Conservation (phyloP, 1,140 invertebrate genomes). For the Palaemon carinicauda region DNA sequence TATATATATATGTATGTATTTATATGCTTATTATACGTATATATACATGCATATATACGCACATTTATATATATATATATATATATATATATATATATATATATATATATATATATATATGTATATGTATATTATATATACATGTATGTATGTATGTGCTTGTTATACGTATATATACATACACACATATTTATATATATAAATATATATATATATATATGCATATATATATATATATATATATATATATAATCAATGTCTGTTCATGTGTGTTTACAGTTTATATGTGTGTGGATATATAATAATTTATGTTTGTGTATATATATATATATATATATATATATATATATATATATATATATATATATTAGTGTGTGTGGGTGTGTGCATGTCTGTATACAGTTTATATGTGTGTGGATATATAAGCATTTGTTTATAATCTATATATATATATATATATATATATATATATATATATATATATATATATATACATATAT, state of each 20-base stretch:
- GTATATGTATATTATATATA: too few species aligned
- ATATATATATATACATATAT: too few species aligned
- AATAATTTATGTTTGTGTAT: neutral
- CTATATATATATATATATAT: too few species aligned
- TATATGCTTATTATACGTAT: neutral
- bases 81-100: constrained; percentile 1
- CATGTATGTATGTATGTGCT: neutral
- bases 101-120: neutral
- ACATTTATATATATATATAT: neutral
- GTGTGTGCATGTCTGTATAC: neutral
- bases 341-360: neutral
- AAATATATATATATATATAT: neutral
- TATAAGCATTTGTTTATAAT: too few species aligned
- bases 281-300: too few species aligned
- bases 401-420: too few species aligned
- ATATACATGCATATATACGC: neutral
- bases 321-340: constrained; percentile 9
- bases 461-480: too few species aligned
- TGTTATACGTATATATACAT: constrained; percentile 9
- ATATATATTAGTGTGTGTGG: neutral
- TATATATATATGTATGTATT: neutral
- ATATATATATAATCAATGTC: too few species aligned
- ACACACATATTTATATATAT: neutral
- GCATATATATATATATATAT: neutral
- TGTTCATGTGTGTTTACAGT: too few species aligned